Evolutionary conservation across 2,888 invertebrate genomes (phyloP), one percentile per base, ranked within the genome.

Genomic region (Maniola hyperantus): DNA sequence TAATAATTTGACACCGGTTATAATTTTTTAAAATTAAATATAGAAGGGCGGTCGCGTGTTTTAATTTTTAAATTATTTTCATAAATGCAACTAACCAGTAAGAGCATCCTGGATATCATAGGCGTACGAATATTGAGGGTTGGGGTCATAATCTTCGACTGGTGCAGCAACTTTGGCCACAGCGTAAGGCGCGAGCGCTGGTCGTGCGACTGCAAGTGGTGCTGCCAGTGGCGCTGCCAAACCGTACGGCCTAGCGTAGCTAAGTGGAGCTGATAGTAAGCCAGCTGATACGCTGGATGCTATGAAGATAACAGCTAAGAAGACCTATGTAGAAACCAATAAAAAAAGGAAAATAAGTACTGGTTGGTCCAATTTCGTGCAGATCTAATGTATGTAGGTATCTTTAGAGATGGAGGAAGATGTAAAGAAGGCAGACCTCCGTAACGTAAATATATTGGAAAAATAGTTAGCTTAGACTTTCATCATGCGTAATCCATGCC

Each of bases 71-170:
- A n/a, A n/a, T n/a, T 5, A 13, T 13, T 44, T 6, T 44, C 13
- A 44, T 13, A n/a, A 13, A 7, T 15, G 18, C 36, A 8, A 92
- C 81, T 93, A 87, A 80, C 95, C 95, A 72, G 95, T 95, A 33
- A 95, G 77, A 60, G 93, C 92, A 81, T 95, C 95, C 78, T 95
- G 94, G 70, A 95, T 94, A 74, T 95, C 95, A 79, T 95, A 95
- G 48, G 95, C 94, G 83, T 94, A 95, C 36, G 94, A 94, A 79
- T 95, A 95, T 81, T 95, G 94, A 7, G 95, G 95, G 77, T 94
- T 93, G 2, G 94, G 94, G 75, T 94, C 94, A 79, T 93, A 94
- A 51, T 93, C 93, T 18, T 93, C 93, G 8, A 93, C 93, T 0
- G 91, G 88, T 1, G 89, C 87, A 1, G 89, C 87, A 0, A 93